Conservation (phyloP, 2,888 invertebrate genomes). For the Agrilus mali region DNA sequence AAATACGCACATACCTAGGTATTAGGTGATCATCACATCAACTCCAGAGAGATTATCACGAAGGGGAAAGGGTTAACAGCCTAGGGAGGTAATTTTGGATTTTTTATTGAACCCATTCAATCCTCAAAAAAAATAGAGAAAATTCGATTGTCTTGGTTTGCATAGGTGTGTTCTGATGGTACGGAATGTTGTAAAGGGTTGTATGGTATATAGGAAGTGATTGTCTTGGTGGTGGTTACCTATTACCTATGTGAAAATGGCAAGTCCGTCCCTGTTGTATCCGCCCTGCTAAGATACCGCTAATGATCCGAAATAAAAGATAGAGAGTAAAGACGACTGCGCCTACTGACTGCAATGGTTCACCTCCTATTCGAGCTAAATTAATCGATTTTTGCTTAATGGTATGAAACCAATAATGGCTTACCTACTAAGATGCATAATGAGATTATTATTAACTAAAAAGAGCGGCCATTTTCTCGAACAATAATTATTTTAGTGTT, state of each 20-base stretch:
- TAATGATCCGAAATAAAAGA: constrained; percentile 26
- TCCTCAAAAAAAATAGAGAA: too few species aligned
- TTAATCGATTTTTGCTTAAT: constrained; percentile 27
- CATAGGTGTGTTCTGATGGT: too few species aligned
- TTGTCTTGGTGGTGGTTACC: background rate
- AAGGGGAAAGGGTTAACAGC: too few species aligned
- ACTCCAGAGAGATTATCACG: too few species aligned
- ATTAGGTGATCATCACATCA: too few species aligned
- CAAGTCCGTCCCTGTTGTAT: constrained; percentile 18
- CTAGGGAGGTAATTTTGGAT: too few species aligned
- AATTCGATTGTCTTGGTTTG: too few species aligned
- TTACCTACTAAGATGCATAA: constrained; percentile 16
- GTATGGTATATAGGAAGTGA: background rate
- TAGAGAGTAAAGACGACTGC: constrained; percentile 19
- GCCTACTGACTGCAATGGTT: too few species aligned
- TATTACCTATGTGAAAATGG: background rate
- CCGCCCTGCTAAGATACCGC: constrained; percentile 25
- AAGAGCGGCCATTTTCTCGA: constrained; percentile 11
- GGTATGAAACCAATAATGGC: constrained; percentile 24
- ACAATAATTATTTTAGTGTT: constrained; percentile 3
- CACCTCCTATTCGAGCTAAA: constrained; percentile 4
- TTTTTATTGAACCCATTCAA: too few species aligned
- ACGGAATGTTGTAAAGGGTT: background rate
- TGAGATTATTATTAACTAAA: constrained; percentile 18
- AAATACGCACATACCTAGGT: too few species aligned